Conservation (phyloP, 2,113 vertebrate genomes). For the Pogona vitticeps region DNA sequence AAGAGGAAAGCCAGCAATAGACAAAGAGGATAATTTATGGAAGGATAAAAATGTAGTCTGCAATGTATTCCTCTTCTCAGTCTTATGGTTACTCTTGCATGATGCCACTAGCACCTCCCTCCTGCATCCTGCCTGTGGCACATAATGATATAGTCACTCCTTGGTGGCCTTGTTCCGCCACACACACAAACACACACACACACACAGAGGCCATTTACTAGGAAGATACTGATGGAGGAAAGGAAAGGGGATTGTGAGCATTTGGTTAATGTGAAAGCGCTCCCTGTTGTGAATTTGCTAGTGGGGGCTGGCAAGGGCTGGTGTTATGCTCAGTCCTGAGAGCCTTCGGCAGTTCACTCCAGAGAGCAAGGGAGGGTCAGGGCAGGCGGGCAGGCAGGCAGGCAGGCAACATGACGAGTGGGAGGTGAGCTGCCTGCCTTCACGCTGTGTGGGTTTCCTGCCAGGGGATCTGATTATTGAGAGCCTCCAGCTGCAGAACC, state of each 20-base stretch:
- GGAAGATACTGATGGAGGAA: neutral
- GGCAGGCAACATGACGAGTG: neutral
- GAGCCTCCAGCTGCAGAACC: constrained; percentile 35
- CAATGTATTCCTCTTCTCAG: neutral
- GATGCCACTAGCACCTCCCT: neutral
- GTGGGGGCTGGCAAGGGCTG: neutral
- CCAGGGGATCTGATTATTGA: constrained; percentile 32
- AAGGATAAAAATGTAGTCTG: neutral
- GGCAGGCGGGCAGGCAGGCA: neutral
- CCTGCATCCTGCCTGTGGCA: neutral
- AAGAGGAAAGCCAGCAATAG: neutral
- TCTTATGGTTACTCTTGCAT: neutral
- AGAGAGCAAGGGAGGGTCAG: constrained; percentile 13
- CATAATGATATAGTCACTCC: neutral
- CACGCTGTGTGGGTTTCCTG: constrained; percentile 33
- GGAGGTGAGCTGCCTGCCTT: constrained; percentile 26
- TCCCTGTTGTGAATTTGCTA: constrained; percentile 11
- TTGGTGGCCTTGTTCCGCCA: neutral
- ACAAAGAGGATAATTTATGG: neutral
- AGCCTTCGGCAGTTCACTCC: constrained; percentile 9
- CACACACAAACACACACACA: too few species aligned
- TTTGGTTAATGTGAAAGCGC: constrained; percentile 12
- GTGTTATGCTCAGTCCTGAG: constrained; percentile 1
- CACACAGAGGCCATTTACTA: neutral
- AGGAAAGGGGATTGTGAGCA: neutral